These are phyloP conservation scores for Lophura nycthemera DNA, from an alignment of 2,113 vertebrate species.

Conservation along the genomic window DNA sequence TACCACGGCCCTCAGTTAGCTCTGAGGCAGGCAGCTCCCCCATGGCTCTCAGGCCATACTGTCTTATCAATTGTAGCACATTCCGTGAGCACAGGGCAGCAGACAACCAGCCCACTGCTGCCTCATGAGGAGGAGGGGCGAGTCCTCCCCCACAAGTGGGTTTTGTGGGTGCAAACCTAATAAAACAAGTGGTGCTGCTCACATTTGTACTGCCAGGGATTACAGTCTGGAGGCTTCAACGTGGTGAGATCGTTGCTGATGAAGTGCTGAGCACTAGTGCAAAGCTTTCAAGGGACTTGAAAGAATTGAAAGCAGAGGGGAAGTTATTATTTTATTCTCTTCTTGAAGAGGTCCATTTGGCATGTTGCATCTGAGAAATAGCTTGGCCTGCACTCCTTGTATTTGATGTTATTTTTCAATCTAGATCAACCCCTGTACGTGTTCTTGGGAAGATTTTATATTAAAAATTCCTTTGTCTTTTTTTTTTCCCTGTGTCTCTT, in stretches of 20 bases:
- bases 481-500: background rate
- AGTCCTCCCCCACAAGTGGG: background rate
- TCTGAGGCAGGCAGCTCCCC: background rate
- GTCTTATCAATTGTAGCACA: background rate
- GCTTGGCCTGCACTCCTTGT: background rate
- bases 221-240: slow-evolving; percentile 18
- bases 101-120: fast-evolving
- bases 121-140: background rate
- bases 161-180: slow-evolving; percentile 39
- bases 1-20: fast-evolving
- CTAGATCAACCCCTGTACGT: background rate
- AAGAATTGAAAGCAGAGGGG: background rate
- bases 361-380: background rate
- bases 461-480: background rate
- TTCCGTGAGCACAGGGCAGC: fast-evolving
- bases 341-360: slow-evolving; percentile 37
- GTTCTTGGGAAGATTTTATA: background rate
- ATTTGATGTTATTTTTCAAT: background rate
- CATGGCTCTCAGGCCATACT: background rate
- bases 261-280: slow-evolving; percentile 13
- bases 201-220: slow-evolving; percentile 2
- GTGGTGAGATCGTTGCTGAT: background rate
- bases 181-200: slow-evolving; percentile 15
- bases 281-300: slow-evolving; percentile 47
- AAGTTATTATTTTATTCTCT: background rate